Evolutionary conservation across 2,113 vertebrate species (phyloP).

Genomic region (Suncus etruscus): DNA sequence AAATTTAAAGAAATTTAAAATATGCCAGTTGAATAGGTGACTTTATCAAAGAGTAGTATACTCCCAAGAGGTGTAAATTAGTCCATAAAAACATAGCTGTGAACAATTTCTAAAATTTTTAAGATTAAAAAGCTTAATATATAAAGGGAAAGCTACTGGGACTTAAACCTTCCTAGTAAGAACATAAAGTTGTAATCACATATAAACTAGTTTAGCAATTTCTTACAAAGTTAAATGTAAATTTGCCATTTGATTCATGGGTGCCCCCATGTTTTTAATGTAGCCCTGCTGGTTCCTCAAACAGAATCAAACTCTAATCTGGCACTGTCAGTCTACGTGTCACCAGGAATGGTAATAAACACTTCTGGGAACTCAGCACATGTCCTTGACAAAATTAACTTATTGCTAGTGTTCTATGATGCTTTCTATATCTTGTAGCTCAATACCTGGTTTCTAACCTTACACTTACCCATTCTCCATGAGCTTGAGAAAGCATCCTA

Average conservation of each 20-base stretch:
- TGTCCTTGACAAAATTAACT: too few species aligned
- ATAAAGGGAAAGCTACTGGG: neutral
- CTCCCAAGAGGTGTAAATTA: neutral
- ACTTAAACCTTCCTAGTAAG: neutral
- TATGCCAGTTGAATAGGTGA: neutral
- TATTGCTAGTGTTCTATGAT: too few species aligned
- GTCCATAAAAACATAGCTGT: neutral
- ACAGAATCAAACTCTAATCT: too few species aligned
- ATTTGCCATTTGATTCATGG: too few species aligned
- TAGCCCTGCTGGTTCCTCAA: too few species aligned
- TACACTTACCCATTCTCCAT: neutral
- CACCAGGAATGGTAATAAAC: too few species aligned
- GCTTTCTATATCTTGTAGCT: neutral
- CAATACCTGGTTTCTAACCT: neutral
- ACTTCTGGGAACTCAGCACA: too few species aligned
- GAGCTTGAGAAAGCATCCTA: neutral
- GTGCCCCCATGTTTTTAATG: neutral
- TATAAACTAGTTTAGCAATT: neutral
- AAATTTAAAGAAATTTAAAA: neutral
- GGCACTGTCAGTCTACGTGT: too few species aligned
- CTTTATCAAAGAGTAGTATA: neutral
- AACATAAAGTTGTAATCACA: neutral
- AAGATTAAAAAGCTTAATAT: conserved; percentile 12
- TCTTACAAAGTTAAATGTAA: too few species aligned
- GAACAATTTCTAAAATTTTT: neutral